phyloP scores from a whole-genome alignment of 30 jellyfish, hydroid and myxozoan species.

The Pseudorhiza aurosa region DNA sequence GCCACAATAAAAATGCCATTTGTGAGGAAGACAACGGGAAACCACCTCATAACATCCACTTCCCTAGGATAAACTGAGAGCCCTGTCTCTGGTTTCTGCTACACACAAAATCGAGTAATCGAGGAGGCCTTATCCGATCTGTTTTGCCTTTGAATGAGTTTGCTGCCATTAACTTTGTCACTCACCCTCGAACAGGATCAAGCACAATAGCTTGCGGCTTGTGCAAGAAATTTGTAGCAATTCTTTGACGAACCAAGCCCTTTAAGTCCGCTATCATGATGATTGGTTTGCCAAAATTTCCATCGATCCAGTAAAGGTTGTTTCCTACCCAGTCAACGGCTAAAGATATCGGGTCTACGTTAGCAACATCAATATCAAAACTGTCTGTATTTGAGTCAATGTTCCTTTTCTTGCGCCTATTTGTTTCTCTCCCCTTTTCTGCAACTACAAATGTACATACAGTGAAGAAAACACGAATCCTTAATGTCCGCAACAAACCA shows the following conservation, averaged over 20 bases:
- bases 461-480: too few relatives aligned
- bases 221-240: constrained; percentile 14
- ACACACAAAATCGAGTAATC: too few relatives aligned
- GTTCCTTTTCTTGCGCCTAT: constrained; percentile 17
- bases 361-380: constrained; percentile 3
- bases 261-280: constrained; percentile 78
- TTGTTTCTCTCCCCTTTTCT: background rate
- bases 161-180: too few relatives aligned
- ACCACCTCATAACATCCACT: too few relatives aligned
- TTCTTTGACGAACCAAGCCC: constrained; percentile 42
- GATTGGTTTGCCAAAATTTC: constrained; percentile 39
- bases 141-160: too few relatives aligned
- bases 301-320: constrained; percentile 86
- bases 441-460: too few relatives aligned
- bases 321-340: constrained; percentile 95
- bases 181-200: constrained; percentile 88
- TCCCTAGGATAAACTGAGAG: too few relatives aligned
- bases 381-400: constrained; percentile 20
- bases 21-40: too few relatives aligned
- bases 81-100: too few relatives aligned
- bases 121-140: too few relatives aligned
- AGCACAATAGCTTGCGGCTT: constrained; percentile 59
- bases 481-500: too few relatives aligned
- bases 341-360: constrained; percentile 68
- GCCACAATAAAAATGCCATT: too few relatives aligned